Percentiles rank a stretch among this genome's conserved stretches.
phyloP scores from a whole-genome alignment of 2,113 vertebrate species.

The Nothoprocta pentlandii region DNA sequence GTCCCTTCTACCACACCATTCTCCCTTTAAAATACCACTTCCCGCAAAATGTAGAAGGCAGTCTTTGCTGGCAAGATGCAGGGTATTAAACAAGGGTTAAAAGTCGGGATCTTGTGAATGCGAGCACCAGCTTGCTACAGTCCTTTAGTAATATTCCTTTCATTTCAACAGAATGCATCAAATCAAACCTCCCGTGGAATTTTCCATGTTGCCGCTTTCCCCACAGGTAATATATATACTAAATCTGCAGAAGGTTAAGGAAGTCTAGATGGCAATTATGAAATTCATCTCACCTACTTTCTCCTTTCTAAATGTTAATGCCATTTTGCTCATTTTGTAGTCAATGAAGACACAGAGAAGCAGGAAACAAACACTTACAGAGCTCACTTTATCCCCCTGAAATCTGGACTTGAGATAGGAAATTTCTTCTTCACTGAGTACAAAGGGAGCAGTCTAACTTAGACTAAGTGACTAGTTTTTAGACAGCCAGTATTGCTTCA shows the following conservation, averaged over 20 bases:
- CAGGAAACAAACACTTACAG: not conserved
- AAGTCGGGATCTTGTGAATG: not conserved
- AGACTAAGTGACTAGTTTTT: not conserved
- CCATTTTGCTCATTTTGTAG: not conserved
- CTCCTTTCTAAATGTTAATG: not conserved
- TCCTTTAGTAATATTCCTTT: not conserved
- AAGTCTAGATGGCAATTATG: not conserved
- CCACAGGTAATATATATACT: not conserved
- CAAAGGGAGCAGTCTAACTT: not conserved
- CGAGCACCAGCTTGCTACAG: not conserved
- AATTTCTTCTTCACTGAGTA: not conserved
- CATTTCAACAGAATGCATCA: not conserved
- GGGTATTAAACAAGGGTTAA: not conserved
- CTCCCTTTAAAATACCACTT: not conserved
- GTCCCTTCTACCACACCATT: not conserved
- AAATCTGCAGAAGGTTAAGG: not conserved
- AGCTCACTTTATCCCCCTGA: not conserved
- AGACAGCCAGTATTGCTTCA: not conserved
- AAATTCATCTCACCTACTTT: not conserved
- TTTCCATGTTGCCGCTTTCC: fast-evolving
- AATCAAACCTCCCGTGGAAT: not conserved
- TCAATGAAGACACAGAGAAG: not conserved
- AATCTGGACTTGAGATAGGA: not conserved
- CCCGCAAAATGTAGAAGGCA: not conserved
- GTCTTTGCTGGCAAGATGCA: not conserved